Evolutionary conservation across 1,140 invertebrate species (phyloP).

Genomic region (Drosophila quadrilineata): DNA sequence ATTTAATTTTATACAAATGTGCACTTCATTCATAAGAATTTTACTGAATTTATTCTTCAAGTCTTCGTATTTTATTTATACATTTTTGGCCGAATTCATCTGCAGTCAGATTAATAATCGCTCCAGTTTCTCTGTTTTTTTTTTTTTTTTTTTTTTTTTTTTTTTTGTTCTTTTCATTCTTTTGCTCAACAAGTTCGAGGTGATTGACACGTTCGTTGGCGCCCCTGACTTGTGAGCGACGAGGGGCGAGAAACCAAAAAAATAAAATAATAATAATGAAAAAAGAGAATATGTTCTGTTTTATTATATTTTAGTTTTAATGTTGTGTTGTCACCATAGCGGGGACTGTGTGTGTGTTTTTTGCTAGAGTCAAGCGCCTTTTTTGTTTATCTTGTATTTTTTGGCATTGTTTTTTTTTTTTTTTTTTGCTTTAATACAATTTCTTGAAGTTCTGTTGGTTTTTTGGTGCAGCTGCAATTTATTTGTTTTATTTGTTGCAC

Average conservation of each 20-base stretch:
- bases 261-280: conserved; percentile 35
- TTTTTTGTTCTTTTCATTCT: conserved; percentile 12
- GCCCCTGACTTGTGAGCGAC: conserved; percentile 52
- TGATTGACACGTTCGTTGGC: conserved; percentile 72
- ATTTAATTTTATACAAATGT: too few relatives aligned
- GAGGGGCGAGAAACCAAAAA: neutral
- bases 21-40: too few relatives aligned
- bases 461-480: conserved; percentile 8
- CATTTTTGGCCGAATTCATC: neutral
- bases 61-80: neutral
- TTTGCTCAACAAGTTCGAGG: conserved; percentile 57
- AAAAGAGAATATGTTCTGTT: too few relatives aligned
- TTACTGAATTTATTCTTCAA: too few relatives aligned
- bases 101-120: conserved; percentile 18
- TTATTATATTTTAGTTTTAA: conserved; percentile 19
- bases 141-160: neutral
- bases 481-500: conserved; percentile 51
- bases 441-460: conserved; percentile 40
- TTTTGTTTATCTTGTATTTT: conserved; percentile 70
- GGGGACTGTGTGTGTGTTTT: too few relatives aligned
- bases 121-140: conserved; percentile 32
- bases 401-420: conserved; percentile 66
- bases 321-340: conserved; percentile 42
- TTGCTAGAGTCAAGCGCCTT: conserved; percentile 61
- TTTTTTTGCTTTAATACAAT: conserved; percentile 50